These are phyloP conservation scores for Leucophenga maculata DNA, from an alignment of 2,888 invertebrate genomes.

Conservation along the genomic window DNA sequence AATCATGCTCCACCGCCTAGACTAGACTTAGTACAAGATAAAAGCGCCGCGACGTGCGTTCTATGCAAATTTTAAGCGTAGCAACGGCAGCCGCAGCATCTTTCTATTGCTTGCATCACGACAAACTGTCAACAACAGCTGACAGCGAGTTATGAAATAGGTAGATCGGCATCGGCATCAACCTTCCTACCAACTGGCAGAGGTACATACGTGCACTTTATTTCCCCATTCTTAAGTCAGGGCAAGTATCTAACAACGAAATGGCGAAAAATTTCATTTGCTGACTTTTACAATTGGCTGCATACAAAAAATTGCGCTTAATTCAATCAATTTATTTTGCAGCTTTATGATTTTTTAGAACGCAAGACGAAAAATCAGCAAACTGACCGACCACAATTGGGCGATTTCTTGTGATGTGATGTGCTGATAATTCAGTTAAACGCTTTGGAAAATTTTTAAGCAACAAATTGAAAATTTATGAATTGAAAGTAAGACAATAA, in stretches of 20 bases:
- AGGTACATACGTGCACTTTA: too few species aligned
- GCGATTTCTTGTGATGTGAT: neutral
- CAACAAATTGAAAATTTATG: too few species aligned
- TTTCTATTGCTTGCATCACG: slow-evolving; percentile 14
- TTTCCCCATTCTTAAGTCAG: neutral
- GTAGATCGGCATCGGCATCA: neutral
- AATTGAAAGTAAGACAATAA: too few species aligned
- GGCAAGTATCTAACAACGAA: neutral
- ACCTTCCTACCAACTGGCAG: too few species aligned
- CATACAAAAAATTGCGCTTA: neutral
- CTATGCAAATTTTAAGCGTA: slow-evolving; percentile 6
- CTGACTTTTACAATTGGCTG: neutral
- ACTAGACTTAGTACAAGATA: slow-evolving; percentile 1
- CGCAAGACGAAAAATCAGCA: neutral
- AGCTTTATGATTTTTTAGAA: slow-evolving; percentile 8
- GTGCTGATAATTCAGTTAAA: slow-evolving; percentile 7
- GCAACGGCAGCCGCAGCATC: neutral
- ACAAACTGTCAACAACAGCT: slow-evolving; percentile 8
- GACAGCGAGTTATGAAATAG: slow-evolving; percentile 9
- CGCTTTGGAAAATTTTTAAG: too few species aligned
- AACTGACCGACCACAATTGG: neutral
- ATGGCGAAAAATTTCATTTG: too few species aligned
- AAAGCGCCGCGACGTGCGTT: slow-evolving; percentile 18
- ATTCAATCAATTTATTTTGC: neutral
- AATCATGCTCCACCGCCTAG: neutral